Conservation (phyloP, 2,888 invertebrate genomes). For the Epistrophe eligans region DNA sequence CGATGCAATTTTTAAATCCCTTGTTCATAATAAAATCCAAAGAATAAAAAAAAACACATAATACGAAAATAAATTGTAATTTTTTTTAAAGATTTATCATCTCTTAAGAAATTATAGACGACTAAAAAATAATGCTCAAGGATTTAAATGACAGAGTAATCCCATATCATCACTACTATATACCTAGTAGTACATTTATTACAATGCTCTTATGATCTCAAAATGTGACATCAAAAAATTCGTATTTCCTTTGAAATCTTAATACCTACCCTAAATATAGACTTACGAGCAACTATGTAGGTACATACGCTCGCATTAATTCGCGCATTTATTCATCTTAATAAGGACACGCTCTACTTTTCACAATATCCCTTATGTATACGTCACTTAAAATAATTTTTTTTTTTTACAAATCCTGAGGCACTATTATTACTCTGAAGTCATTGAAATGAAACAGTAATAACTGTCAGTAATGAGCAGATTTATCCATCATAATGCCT, state of each 20-base stretch:
- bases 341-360: conserved; percentile 43
- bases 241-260: neutral
- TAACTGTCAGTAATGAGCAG: conserved; percentile 41
- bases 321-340: conserved; percentile 14
- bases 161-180: neutral
- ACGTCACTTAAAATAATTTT: conserved; percentile 8
- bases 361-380: neutral
- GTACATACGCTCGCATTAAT: neutral
- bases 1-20: no score
- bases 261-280: neutral
- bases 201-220: neutral
- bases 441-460: conserved; percentile 10
- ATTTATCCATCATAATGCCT: conserved; percentile 43
- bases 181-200: no score
- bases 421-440: conserved; percentile 14
- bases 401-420: neutral
- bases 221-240: neutral
- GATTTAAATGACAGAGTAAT: neutral
- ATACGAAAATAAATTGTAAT: no score
- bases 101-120: neutral
- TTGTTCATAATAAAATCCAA: no score
- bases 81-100: no score
- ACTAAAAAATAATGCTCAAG: neutral
- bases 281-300: neutral
- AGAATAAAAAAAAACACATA: no score